A percentile compares a stretch with the other conserved stretches of the same genome.
These are phyloP conservation scores for Amblyteles armatorius DNA, from an alignment of 2,888 invertebrate species.

Conservation along the genomic window DNA sequence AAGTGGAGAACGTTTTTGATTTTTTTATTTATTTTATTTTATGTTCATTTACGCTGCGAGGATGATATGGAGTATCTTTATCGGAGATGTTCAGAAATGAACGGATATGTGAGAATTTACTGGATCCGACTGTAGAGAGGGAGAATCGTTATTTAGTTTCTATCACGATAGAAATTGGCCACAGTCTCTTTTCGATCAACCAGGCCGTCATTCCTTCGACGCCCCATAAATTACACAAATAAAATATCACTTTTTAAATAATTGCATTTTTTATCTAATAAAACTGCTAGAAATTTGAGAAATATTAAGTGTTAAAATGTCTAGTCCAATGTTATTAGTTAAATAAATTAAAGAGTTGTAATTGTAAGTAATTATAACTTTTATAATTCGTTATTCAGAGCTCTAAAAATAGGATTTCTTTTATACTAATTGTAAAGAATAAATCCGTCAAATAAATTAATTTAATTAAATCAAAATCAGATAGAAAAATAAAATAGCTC, in stretches of 20 bases:
- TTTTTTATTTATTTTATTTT: background rate
- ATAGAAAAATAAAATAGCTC: background rate
- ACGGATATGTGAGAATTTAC: background rate
- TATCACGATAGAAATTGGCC: background rate
- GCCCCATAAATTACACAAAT: too few relatives aligned
- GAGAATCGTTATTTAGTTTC: background rate
- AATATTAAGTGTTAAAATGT: too few relatives aligned
- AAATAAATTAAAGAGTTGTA: too few relatives aligned
- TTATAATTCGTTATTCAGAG: too few relatives aligned
- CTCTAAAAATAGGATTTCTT: too few relatives aligned
- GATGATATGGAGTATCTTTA: slow-evolving; percentile 12
- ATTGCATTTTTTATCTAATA: too few relatives aligned
- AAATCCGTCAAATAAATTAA: background rate
- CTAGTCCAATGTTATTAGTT: too few relatives aligned
- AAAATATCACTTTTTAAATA: too few relatives aligned
- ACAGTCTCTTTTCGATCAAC: background rate
- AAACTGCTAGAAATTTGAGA: too few relatives aligned
- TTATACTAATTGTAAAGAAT: too few relatives aligned
- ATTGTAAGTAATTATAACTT: too few relatives aligned
- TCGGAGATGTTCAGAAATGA: background rate
- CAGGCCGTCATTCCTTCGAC: background rate
- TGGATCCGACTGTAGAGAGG: background rate
- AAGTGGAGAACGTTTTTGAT: slow-evolving; percentile 10
- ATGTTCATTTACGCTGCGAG: background rate
- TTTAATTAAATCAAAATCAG: background rate